Evolutionary conservation across 2,888 invertebrate species (phyloP).

Genomic region (Ormyrus nitidulus): DNA sequence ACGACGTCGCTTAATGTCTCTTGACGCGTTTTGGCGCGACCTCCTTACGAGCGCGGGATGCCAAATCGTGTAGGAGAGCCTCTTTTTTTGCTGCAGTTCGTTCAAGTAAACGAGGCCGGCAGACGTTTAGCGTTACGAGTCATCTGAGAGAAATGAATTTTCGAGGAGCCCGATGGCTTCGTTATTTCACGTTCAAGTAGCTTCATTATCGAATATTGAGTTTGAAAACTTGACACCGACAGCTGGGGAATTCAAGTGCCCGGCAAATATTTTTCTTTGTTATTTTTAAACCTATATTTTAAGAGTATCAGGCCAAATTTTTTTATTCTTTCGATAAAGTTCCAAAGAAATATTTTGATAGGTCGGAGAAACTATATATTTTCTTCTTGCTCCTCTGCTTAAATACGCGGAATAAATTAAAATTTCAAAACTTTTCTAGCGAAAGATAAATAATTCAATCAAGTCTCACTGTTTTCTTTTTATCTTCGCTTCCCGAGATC

Average conservation of each 20-base stretch:
- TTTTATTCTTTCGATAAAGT: not conserved
- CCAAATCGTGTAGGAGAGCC: not conserved
- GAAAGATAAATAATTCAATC: slow-evolving; percentile 17
- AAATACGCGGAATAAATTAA: slow-evolving; percentile 47
- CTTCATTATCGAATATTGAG: too few species aligned
- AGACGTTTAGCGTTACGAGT: too few species aligned
- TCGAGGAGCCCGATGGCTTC: too few species aligned
- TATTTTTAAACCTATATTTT: too few species aligned
- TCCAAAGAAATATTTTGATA: slow-evolving; percentile 39
- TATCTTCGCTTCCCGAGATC: slow-evolving; percentile 14
- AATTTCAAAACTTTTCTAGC: slow-evolving; percentile 15
- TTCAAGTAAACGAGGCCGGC: slow-evolving; percentile 25
- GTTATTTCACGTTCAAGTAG: too few species aligned
- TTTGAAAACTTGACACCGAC: too few species aligned
- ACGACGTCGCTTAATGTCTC: slow-evolving; percentile 12
- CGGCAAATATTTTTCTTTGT: too few species aligned
- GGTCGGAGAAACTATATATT: slow-evolving; percentile 1
- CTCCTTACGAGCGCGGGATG: not conserved
- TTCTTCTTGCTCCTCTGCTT: not conserved
- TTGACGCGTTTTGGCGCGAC: slow-evolving; percentile 8
- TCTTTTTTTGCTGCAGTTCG: not conserved
- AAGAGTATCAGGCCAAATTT: too few species aligned
- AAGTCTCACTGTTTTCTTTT: slow-evolving; percentile 23
- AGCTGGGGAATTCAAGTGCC: too few species aligned
- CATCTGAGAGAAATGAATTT: too few species aligned